Evolutionary conservation across 2,888 invertebrate species (phyloP), one percentile per base, ranked within the genome.

Genomic region (Scaptomyza polygonia): DNA sequence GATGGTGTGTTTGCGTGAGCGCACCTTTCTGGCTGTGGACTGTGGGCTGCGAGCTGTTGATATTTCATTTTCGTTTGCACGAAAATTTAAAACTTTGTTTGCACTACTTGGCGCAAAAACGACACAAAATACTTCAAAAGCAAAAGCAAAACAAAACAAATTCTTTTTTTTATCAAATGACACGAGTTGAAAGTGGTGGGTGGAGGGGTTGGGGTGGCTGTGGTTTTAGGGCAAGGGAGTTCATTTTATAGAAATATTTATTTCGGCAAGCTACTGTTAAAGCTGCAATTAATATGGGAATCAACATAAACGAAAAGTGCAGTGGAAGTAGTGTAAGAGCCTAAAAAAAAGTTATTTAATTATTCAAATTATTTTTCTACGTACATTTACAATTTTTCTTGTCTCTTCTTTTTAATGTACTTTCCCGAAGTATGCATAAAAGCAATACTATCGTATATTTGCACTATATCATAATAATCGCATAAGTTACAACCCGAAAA

Each of bases 31-130:
- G 12, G 6, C 12, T 21, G 42, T 44, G 44, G 27, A 44, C 44
- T 44, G 44, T 29, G 45, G 45, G 51, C 68, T 66, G 55, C 18
- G 66, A 67, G 79, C 74, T 80, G 74, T 81, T 84, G 68, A 56
- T 69, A 72, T 83, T 83, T 67, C 76, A 81, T 86, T 86, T 78
- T 78, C 77, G 76, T 79, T 77, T 75, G 70, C 68, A 62, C 73
- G 54, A 67, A 81, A 82, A 69, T 84, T 81, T 76, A 64, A 86
- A 82, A 84, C 79, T 81, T 73, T 72, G 65, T 84, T 68, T 72
- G 61, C 66, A 64, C 66, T 57, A 54, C 64, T 74, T 55, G 61
- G 61, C 63, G 61, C n/a, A 59, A 70, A 73, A 84, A 67, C 51
- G 62, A 65, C 63, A 78, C 63, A 84, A 72, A 69, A 77, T 58